phyloP scores from a whole-genome alignment of 1,140 invertebrate species.

The Dendroctonus ponderosae region DNA sequence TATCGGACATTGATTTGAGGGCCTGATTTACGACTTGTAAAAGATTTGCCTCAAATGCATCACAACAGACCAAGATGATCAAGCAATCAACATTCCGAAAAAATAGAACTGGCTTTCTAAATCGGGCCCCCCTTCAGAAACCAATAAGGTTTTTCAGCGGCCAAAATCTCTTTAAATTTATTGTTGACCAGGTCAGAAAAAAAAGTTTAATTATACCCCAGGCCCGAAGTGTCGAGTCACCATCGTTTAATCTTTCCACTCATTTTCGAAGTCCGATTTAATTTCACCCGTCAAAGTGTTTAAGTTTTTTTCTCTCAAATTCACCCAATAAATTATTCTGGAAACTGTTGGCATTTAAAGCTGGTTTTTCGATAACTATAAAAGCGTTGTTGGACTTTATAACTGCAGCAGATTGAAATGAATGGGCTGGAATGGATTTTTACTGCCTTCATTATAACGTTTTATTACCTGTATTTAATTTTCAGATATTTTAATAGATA shows the following conservation, averaged over 20 bases:
- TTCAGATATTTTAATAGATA: neutral
- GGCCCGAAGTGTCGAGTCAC: constrained; percentile 8
- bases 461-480: constrained; percentile 3
- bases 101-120: neutral
- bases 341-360: constrained; percentile 7
- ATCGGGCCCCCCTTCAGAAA: neutral
- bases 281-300: constrained; percentile 21
- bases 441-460: constrained; percentile 1
- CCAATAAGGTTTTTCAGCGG: neutral
- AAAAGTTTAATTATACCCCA: neutral
- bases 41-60: too few species aligned
- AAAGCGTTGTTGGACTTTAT: constrained; percentile 8
- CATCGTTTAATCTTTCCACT: constrained; percentile 11
- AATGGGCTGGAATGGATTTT: neutral
- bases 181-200: constrained; percentile 8
- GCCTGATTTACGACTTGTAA: too few species aligned
- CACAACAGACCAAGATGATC: too few species aligned
- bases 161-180: constrained; percentile 5
- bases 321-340: constrained; percentile 11
- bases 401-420: constrained; percentile 6
- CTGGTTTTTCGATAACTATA: neutral
- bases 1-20: too few species aligned
- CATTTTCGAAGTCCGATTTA: constrained; percentile 11
- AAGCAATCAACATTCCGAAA: too few species aligned
- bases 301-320: constrained; percentile 9